phyloP scores from a whole-genome alignment of 2,888 invertebrate species.

The Malthinus flaveolus region DNA sequence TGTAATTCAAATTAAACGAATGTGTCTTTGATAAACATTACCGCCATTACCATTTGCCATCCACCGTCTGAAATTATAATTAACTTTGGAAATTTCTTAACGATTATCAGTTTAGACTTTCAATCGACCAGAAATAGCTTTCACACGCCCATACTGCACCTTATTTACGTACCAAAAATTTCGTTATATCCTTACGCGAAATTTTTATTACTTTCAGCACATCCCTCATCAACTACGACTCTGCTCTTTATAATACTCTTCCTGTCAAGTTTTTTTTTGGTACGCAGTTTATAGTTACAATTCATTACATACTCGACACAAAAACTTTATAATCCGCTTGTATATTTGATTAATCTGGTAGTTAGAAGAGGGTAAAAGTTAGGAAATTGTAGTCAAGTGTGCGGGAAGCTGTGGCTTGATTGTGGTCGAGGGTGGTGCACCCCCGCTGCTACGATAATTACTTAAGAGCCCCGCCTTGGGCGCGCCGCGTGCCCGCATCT shows the following conservation, averaged over 20 bases:
- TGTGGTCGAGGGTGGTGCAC: conserved; percentile 44
- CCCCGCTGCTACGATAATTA: conserved; percentile 52
- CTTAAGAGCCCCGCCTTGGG: conserved; percentile 51
- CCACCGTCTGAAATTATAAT: conserved; percentile 43
- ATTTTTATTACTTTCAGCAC: neutral
- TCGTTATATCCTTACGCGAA: neutral
- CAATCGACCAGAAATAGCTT: conserved; percentile 20
- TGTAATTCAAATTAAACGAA: conserved; percentile 48
- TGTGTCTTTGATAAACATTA: conserved; percentile 38
- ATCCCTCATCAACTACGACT: neutral
- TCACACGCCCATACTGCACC: conserved; percentile 18
- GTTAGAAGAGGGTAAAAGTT: conserved; percentile 13
- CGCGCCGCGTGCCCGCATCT: conserved; percentile 55
- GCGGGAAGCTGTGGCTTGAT: conserved; percentile 37
- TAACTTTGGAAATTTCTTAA: conserved; percentile 33
- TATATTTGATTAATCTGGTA: conserved; percentile 15
- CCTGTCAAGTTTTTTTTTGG: too few species aligned
- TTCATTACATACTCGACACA: neutral
- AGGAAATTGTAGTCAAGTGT: conserved; percentile 31
- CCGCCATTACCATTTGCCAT: conserved; percentile 33
- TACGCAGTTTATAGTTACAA: neutral
- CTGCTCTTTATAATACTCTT: neutral
- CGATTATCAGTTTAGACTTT: conserved; percentile 23
- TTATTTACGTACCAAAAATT: conserved; percentile 9
- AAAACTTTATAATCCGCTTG: conserved; percentile 20